These are phyloP conservation scores for Montipora sp. DNA, from an alignment of 64 coral and sea anemone species.

Conservation along the genomic window DNA sequence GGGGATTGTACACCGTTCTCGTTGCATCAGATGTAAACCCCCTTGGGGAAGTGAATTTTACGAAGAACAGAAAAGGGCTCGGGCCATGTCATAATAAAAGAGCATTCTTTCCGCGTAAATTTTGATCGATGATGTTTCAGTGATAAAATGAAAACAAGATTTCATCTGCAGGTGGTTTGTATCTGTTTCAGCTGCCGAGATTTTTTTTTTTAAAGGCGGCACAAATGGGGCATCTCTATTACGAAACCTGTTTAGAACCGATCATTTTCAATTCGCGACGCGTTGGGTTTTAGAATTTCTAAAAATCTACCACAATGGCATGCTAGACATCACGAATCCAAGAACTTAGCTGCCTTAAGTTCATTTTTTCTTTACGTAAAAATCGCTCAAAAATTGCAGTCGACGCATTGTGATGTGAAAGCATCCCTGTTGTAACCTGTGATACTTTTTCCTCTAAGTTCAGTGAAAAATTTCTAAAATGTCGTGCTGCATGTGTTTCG, in stretches of 20 bases:
- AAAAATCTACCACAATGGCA: no score
- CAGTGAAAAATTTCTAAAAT: no score
- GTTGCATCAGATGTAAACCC: not conserved
- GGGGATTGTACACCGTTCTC: not conserved
- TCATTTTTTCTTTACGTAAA: no score
- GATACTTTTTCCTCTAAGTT: no score
- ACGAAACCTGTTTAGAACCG: not conserved
- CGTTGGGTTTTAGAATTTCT: no score
- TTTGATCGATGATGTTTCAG: constrained; percentile 18
- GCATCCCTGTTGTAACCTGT: no score
- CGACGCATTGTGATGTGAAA: no score
- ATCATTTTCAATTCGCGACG: not conserved
- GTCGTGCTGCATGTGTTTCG: no score
- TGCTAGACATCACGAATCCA: no score
- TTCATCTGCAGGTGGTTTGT: constrained; percentile 8
- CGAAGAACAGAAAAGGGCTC: not conserved
- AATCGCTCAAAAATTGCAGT: no score
- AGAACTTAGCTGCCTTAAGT: no score
- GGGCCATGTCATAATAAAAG: not conserved
- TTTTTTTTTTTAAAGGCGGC: not conserved
- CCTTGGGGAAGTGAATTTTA: not conserved
- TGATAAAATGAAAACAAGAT: constrained; percentile 3
- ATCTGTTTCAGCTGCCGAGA: not conserved
- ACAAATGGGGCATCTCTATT: not conserved
- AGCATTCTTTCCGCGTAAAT: not conserved